Evolutionary conservation across 2,113 vertebrate species (phyloP).

Genomic region (Microtus ochrogaster): DNA sequence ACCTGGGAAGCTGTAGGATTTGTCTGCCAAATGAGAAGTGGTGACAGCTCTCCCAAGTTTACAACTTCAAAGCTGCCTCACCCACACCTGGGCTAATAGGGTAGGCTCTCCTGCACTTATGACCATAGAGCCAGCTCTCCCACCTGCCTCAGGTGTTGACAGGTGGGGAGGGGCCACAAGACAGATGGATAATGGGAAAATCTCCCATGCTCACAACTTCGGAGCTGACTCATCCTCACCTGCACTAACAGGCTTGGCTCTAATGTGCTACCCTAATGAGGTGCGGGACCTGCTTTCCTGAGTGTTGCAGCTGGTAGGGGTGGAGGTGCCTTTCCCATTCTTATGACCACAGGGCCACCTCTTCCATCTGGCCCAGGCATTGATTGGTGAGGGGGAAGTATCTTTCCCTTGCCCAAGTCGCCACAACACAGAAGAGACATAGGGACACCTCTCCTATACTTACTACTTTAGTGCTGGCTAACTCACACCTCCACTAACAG

Average conservation of each 20-base stretch:
- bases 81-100: neutral
- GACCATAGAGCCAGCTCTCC: neutral
- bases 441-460: no score
- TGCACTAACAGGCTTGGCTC: neutral
- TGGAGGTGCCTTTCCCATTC: neutral
- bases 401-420: no score
- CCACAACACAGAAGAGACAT: no score
- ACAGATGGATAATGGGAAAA: neutral
- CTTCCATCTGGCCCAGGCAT: no score
- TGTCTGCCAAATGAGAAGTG: neutral
- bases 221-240: neutral
- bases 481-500: no score
- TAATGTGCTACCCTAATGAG: neutral
- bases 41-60: neutral
- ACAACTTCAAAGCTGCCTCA: neutral
- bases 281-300: neutral
- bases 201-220: neutral
- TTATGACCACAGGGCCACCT: no score
- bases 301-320: neutral
- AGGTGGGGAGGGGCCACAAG: neutral
- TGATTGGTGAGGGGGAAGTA: no score
- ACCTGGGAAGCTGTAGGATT: neutral
- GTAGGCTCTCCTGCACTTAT: neutral
- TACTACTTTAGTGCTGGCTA: no score
- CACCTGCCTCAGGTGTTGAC: neutral